These are phyloP conservation scores for Setophaga petechia DNA, from an alignment of 2,113 vertebrate genomes.

Conservation along the genomic window DNA sequence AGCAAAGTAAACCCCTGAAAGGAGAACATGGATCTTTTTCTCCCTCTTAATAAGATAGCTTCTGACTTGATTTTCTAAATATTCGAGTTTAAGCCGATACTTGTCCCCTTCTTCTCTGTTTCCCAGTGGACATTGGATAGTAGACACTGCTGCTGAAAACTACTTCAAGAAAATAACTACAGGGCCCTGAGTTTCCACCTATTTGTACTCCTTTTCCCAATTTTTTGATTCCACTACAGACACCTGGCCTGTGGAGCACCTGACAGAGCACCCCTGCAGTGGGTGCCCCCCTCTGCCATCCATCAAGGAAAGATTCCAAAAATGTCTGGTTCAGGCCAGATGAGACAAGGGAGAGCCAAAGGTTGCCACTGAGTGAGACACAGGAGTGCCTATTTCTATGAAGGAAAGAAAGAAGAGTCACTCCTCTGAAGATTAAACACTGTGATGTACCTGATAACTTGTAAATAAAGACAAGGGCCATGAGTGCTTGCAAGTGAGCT, in stretches of 20 bases:
- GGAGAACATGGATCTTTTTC: background rate
- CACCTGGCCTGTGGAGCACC: background rate
- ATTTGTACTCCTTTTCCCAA: background rate
- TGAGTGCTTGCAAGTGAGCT: background rate
- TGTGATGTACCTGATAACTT: background rate
- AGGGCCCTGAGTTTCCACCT: background rate
- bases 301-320: background rate
- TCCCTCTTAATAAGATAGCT: background rate
- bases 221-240: background rate
- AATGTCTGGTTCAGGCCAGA: background rate
- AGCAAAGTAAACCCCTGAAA: background rate
- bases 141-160: background rate
- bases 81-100: accelerated
- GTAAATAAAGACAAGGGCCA: background rate
- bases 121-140: background rate
- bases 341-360: background rate
- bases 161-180: background rate
- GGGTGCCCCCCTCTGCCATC: background rate
- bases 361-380: background rate
- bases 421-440: background rate
- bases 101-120: background rate
- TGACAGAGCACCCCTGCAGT: background rate
- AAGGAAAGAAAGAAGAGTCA: background rate
- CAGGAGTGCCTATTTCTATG: background rate
- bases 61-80: background rate